Evolutionary conservation across 2,113 vertebrate genomes (phyloP).

Genomic region (Gopherus flavomarginatus): DNA sequence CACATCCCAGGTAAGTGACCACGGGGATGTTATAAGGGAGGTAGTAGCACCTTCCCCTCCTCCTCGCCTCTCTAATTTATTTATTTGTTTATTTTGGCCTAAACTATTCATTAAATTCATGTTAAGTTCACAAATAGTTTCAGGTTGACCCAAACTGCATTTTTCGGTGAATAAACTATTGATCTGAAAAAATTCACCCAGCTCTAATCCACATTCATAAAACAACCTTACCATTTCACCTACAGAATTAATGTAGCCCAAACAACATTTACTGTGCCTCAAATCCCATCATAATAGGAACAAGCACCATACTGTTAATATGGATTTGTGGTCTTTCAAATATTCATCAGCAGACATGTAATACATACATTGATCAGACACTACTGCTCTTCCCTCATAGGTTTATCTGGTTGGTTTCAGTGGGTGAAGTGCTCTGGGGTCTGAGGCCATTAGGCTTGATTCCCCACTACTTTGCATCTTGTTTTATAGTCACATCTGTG

Average conservation of each 20-base stretch:
- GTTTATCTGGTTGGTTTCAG: constrained; percentile 2
- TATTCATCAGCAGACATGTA: background rate
- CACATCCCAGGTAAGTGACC: background rate
- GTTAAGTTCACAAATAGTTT: background rate
- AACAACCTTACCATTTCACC: constrained; percentile 52
- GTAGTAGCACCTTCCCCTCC: background rate
- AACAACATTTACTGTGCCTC: constrained; percentile 22
- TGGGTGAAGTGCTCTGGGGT: background rate
- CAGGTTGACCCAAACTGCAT: background rate
- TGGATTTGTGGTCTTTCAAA: constrained; percentile 52
- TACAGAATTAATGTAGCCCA: constrained; percentile 31
- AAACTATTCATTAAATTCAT: background rate
- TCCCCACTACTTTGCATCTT: background rate
- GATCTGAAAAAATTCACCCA: background rate
- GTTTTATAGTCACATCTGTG: fast-evolving
- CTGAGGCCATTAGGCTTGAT: background rate
- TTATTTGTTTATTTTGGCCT: background rate
- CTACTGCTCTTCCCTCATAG: constrained; percentile 18
- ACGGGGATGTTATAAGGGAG: background rate
- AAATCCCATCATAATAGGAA: background rate
- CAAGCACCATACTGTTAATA: background rate
- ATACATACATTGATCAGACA: constrained; percentile 12
- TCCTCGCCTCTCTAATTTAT: background rate
- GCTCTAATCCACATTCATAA: constrained; percentile 12
- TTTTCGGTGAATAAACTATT: background rate